Evolutionary conservation across 2,888 invertebrate genomes (phyloP).

Genomic region (Lacanobia wlatinum): DNA sequence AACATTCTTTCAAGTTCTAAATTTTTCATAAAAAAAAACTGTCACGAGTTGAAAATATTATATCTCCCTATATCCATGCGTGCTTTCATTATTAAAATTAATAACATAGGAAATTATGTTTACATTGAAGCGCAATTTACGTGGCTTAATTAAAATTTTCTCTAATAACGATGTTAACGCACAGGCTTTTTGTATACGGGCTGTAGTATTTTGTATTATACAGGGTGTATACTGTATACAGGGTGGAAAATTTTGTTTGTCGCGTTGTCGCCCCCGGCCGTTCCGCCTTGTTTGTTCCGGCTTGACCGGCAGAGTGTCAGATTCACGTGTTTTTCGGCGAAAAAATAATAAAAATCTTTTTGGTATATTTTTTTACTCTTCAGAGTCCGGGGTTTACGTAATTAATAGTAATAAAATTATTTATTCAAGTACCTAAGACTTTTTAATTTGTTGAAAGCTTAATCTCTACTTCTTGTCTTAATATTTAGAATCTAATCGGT

Average conservation of each 20-base stretch:
- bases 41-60: slow-evolving; percentile 15
- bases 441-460: not conserved
- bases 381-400: not conserved
- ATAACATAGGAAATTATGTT: slow-evolving; percentile 63
- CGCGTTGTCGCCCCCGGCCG: slow-evolving; percentile 63
- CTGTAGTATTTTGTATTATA: slow-evolving; percentile 35
- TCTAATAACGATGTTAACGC: slow-evolving; percentile 64
- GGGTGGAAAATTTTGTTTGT: slow-evolving; percentile 61
- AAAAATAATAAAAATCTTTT: slow-evolving; percentile 22
- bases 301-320: slow-evolving; percentile 59
- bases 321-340: slow-evolving; percentile 50
- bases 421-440: not conserved
- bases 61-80: slow-evolving; percentile 25
- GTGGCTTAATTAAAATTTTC: slow-evolving; percentile 63
- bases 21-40: not conserved
- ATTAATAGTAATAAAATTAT: no score
- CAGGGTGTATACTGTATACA: slow-evolving; percentile 41
- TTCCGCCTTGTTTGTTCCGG: slow-evolving; percentile 65
- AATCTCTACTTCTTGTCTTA: not conserved
- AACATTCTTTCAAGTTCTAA: not conserved
- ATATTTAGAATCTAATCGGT: not conserved
- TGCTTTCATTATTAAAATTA: slow-evolving; percentile 53
- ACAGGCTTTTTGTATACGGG: slow-evolving; percentile 52
- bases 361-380: not conserved
- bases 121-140: slow-evolving; percentile 63